Evolutionary conservation across 2,113 vertebrate genomes (phyloP).

Genomic region (Oreotragus oreotragus): DNA sequence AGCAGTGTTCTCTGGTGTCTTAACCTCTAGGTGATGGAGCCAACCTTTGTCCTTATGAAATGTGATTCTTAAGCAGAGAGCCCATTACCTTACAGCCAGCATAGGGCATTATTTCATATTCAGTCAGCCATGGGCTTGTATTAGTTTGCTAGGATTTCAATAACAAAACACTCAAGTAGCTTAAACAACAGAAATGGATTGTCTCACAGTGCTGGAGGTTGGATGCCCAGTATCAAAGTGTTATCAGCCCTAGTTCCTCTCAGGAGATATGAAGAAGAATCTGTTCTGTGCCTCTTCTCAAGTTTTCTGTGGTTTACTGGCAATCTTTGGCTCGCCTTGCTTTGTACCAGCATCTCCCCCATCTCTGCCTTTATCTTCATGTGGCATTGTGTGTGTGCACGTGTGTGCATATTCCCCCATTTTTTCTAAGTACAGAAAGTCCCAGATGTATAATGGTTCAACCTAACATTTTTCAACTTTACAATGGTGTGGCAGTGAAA

Average conservation of each 20-base stretch:
- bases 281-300: too few species aligned
- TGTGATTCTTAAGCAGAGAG: neutral
- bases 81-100: neutral
- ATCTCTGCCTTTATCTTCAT: neutral
- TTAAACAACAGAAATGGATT: neutral
- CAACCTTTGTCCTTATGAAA: neutral
- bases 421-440: neutral
- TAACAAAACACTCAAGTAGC: too few species aligned
- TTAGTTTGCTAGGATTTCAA: neutral
- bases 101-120: neutral
- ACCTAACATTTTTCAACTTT: neutral
- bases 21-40: neutral
- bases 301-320: neutral
- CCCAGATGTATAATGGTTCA: neutral
- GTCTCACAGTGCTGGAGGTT: neutral
- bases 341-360: neutral
- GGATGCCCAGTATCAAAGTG: neutral
- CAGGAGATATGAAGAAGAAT: neutral
- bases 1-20: neutral
- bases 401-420: neutral
- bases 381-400: neutral
- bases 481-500: neutral
- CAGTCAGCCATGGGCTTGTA: neutral
- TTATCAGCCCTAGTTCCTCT: neutral
- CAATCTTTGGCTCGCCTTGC: neutral